phyloP scores from a whole-genome alignment of 2,888 invertebrate genomes.

The Coelinius sp. region DNA sequence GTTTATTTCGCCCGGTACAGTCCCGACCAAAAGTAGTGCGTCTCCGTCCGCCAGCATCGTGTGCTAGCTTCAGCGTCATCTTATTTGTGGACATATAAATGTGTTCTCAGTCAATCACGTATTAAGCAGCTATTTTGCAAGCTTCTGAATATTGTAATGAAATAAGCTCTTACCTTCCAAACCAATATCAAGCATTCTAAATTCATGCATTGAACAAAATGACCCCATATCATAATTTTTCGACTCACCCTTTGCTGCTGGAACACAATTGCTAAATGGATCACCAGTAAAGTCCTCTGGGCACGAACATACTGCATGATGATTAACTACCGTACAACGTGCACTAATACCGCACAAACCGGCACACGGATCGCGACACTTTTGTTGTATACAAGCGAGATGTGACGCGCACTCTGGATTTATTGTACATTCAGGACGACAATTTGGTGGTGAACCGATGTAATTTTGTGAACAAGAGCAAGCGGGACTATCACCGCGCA shows the following conservation, averaged over 20 bases:
- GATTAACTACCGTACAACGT: slow-evolving; percentile 74
- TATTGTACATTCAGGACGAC: slow-evolving; percentile 75
- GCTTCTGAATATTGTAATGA: slow-evolving; percentile 28
- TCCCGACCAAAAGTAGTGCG: too few species aligned
- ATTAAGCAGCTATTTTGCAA: slow-evolving; percentile 36
- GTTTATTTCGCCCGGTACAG: too few species aligned
- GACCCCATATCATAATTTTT: background rate
- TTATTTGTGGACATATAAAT: background rate
- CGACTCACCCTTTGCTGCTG: slow-evolving; percentile 61
- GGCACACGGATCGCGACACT: slow-evolving; percentile 76
- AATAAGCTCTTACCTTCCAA: slow-evolving; percentile 41
- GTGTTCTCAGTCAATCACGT: background rate
- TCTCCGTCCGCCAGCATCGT: too few species aligned
- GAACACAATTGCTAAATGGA: slow-evolving; percentile 72
- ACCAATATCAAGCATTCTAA: slow-evolving; percentile 1
- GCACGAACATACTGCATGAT: slow-evolving; percentile 75
- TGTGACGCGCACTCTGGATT: slow-evolving; percentile 74
- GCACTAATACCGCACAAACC: slow-evolving; percentile 74
- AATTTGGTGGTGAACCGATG: slow-evolving; percentile 74
- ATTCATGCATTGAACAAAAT: slow-evolving; percentile 20
- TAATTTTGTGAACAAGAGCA: slow-evolving; percentile 75
- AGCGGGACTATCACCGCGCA: slow-evolving; percentile 73
- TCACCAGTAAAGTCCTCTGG: slow-evolving; percentile 73
- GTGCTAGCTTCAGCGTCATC: too few species aligned
- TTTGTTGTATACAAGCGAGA: slow-evolving; percentile 75